Evolutionary conservation across 37 sponge, comb jelly and placozoan genomes (phyloP).

Genomic region (Beroe forskalii): DNA sequence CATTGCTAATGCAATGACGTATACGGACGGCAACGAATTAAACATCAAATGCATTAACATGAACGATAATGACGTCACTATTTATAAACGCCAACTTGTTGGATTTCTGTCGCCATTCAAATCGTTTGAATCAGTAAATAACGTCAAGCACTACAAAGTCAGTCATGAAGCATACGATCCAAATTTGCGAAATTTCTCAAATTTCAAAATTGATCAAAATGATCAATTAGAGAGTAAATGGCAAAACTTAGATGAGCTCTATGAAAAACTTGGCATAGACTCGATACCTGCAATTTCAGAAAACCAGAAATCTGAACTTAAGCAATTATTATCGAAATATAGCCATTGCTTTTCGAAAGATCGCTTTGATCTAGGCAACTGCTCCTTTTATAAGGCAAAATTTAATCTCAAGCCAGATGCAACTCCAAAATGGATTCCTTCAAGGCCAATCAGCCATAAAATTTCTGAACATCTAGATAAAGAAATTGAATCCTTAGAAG

Average conservation of each 20-base stretch:
- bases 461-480: background rate
- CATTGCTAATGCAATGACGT: background rate
- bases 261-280: background rate
- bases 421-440: constrained; percentile 5
- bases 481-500: constrained; percentile 6
- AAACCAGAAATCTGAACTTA: background rate
- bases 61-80: background rate
- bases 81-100: background rate
- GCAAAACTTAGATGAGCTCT: background rate
- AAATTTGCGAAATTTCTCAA: too few species aligned
- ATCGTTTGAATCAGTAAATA: background rate
- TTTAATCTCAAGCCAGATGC: background rate
- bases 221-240: background rate
- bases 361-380: background rate
- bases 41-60: background rate
- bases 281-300: background rate
- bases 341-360: constrained; percentile 7
- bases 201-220: background rate
- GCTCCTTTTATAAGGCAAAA: background rate
- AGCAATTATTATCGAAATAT: background rate
- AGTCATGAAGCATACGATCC: too few species aligned
- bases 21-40: background rate
- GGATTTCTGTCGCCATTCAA: background rate
- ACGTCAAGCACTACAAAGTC: too few species aligned
- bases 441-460: background rate